phyloP scores from a whole-genome alignment of 1,140 invertebrate genomes.

The Drepana arcuata region DNA sequence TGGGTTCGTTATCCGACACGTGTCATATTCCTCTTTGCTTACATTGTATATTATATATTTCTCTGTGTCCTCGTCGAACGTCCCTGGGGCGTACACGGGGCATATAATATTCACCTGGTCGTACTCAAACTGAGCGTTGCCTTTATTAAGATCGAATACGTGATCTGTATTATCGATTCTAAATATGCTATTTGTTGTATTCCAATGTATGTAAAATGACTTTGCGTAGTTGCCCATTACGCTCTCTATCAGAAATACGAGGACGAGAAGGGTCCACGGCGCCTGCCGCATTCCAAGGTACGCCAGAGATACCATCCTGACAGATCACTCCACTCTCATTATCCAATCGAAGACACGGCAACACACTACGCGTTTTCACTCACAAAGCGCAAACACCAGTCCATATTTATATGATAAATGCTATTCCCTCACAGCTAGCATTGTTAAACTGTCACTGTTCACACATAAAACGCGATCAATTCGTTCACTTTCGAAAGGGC shows the following conservation, averaged over 20 bases:
- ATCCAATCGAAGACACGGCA: constrained; percentile 32
- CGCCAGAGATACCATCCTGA: constrained; percentile 61
- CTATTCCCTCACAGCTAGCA: constrained; percentile 27
- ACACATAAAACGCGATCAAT: constrained; percentile 49
- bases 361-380: constrained; percentile 23
- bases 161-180: constrained; percentile 98
- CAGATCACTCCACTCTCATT: constrained; percentile 42
- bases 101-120: constrained; percentile 97
- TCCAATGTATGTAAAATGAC: constrained; percentile 89
- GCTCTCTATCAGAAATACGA: constrained; percentile 84
- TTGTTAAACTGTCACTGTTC: constrained; percentile 31
- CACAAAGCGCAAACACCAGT: constrained; percentile 37
- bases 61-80: constrained; percentile 91
- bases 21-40: constrained; percentile 96
- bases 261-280: constrained; percentile 70
- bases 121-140: constrained; percentile 93
- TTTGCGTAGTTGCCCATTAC: constrained; percentile 86
- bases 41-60: constrained; percentile 98
- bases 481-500: constrained; percentile 38
- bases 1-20: constrained; percentile 94
- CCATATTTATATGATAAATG: constrained; percentile 62
- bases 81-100: constrained; percentile 90
- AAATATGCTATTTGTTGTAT: constrained; percentile 92
- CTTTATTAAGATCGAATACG: constrained; percentile 96
- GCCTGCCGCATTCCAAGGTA: constrained; percentile 57